Conservation (phyloP, 2,113 vertebrate species). For the Corythaeola cristata region DNA sequence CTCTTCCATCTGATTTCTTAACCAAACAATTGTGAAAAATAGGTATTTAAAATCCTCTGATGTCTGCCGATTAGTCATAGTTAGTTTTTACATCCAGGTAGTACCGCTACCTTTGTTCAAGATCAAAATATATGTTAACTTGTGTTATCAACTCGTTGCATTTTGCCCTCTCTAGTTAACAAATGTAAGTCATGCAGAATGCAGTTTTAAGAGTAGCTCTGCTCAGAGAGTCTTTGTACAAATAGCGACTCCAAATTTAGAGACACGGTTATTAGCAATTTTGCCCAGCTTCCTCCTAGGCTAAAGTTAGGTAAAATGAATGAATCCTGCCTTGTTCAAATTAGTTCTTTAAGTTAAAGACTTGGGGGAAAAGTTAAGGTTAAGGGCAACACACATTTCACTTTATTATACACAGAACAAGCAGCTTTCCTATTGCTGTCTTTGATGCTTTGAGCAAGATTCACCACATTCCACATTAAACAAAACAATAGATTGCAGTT, state of each 20-base stretch:
- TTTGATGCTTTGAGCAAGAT: not conserved
- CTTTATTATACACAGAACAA: slow-evolving; percentile 11
- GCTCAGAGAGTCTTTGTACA: not conserved
- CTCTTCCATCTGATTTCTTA: not conserved
- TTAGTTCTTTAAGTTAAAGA: slow-evolving; percentile 45
- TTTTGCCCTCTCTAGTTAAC: not conserved
- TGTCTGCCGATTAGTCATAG: not conserved
- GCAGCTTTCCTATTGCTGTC: not conserved
- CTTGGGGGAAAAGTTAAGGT: not conserved
- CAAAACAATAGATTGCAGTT: slow-evolving; percentile 53
- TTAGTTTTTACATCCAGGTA: not conserved
- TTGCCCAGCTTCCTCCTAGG: not conserved
- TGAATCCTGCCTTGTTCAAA: slow-evolving; percentile 15
- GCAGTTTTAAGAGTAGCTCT: not conserved
- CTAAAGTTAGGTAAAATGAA: slow-evolving; percentile 32
- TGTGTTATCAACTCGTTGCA: not conserved
- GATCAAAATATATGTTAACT: not conserved
- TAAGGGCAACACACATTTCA: slow-evolving; percentile 20
- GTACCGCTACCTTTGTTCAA: not conserved
- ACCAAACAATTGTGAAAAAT: not conserved
- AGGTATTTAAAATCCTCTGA: not conserved
- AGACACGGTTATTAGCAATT: not conserved
- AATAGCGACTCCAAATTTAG: not conserved
- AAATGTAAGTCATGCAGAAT: not conserved
- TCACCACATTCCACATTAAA: slow-evolving; percentile 37